These are phyloP conservation scores for Salminus brasiliensis DNA, from an alignment of 2,113 vertebrate genomes.

Conservation along the genomic window DNA sequence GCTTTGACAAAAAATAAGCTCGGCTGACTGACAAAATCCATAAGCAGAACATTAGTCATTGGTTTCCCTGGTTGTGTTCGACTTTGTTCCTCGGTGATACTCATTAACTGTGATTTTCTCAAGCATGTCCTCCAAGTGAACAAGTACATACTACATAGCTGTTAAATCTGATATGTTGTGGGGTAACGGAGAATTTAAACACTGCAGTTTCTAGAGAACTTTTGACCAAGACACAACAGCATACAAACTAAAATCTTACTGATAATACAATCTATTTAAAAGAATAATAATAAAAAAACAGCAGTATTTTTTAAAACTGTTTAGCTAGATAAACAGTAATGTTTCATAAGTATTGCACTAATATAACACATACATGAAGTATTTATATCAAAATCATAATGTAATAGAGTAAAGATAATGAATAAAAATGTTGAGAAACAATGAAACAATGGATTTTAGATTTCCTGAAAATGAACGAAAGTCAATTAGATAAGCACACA, in stretches of 20 bases:
- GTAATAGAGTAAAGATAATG: too few species aligned
- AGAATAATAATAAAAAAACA: too few species aligned
- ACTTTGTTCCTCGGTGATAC: conserved; percentile 64
- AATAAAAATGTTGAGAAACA: too few species aligned
- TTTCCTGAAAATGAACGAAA: too few species aligned
- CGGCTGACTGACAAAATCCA: conserved; percentile 52
- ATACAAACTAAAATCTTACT: not conserved
- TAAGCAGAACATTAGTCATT: conserved; percentile 43
- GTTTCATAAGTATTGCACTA: not conserved
- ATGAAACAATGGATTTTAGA: too few species aligned
- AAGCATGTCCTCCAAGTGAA: conserved; percentile 58
- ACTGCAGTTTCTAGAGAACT: not conserved
- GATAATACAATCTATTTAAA: too few species aligned
- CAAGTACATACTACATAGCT: conserved; percentile 58
- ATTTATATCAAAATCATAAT: too few species aligned
- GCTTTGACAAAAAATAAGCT: conserved; percentile 51
- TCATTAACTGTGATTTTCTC: conserved; percentile 61
- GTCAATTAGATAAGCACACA: too few species aligned
- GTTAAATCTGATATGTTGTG: conserved; percentile 32
- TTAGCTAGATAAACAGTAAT: not conserved
- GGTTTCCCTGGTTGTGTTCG: conserved; percentile 57
- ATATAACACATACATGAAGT: too few species aligned
- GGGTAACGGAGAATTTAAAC: not conserved
- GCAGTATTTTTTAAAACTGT: too few species aligned
- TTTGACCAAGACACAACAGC: not conserved